Conservation (phyloP, 2,888 invertebrate genomes). For the Aphodius sticticus region DNA sequence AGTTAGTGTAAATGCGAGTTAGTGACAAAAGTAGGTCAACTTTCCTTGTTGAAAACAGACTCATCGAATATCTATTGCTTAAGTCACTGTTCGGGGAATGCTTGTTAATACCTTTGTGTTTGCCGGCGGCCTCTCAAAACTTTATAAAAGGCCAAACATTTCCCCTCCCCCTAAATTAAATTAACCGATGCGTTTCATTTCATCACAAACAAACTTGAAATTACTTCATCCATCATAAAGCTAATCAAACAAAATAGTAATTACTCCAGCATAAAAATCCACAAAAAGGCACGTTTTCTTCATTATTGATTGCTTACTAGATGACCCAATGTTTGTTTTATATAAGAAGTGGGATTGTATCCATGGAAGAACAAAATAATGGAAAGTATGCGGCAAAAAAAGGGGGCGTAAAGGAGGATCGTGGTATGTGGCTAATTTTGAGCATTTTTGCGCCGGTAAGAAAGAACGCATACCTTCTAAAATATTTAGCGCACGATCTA, state of each 20-base stretch:
- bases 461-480: neutral
- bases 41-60: neutral
- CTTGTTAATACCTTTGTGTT: neutral
- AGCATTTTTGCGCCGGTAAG: neutral
- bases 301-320: too few species aligned
- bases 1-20: too few species aligned
- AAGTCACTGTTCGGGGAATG: neutral
- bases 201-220: neutral
- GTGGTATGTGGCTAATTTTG: neutral
- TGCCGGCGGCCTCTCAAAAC: neutral
- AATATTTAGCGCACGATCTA: neutral
- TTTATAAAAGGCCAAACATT: neutral
- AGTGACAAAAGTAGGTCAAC: neutral
- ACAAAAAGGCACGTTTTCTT: too few species aligned
- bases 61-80: neutral
- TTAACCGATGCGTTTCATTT: neutral
- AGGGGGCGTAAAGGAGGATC: too few species aligned
- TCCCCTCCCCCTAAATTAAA: neutral
- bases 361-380: too few species aligned
- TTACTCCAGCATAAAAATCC: too few species aligned
- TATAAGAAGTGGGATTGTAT: too few species aligned
- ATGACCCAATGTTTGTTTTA: too few species aligned
- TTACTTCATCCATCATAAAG: neutral
- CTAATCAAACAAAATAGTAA: neutral
- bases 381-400: too few species aligned